Base-by-base conservation (phyloP, 2,888 invertebrate species). In the Cataglyphis livida region DNA sequence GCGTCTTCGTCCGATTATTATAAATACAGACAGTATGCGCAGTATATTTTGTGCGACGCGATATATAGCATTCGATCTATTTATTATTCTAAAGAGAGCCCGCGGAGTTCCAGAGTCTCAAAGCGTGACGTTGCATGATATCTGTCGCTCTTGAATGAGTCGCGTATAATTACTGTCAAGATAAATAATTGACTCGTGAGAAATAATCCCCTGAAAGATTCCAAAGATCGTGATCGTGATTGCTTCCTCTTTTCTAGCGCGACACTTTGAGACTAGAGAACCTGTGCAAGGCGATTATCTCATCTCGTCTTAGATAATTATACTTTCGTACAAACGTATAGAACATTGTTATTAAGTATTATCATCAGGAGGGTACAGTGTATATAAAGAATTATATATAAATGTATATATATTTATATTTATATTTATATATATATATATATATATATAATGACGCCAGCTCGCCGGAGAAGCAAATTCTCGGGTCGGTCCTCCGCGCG, bases 401-500 rank as follows among this genome's bases (percentile, higher is more conserved):
- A 91, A 91, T 92, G 84, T 82, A 73, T 86, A 90, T 91, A 87
- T 89, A 89, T 89, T 82, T 90, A 89, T 89, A 87, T 88, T 83
- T 90, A 89, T 91, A 90, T 91, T 91, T 91, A 90, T 91, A 81
- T 84, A 71, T 87, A 85, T 90, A 75, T 89, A 84, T 89, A 74
- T 84, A 59, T 88, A 82, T 90, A 90, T 91, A 89, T 92, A 93
- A 93, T 92, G 91, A 92, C 92, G 93, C 92, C 93, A 93, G 94
- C 94, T 94, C 93, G 94, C 94, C 94, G 94, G 94, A 94, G 94
- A 94, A 94, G 94, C 94, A 92, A 93, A 90, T 91, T 91, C 88
- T 87, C 90, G 86, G 66, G 86, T 93, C 92, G 94, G 94, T 94
- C 94, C 94, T 94, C 94, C 94, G 94, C 91, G 93, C 94, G 94